Conservation (phyloP, 2,888 invertebrate genomes). For the Thalpophila matura region DNA sequence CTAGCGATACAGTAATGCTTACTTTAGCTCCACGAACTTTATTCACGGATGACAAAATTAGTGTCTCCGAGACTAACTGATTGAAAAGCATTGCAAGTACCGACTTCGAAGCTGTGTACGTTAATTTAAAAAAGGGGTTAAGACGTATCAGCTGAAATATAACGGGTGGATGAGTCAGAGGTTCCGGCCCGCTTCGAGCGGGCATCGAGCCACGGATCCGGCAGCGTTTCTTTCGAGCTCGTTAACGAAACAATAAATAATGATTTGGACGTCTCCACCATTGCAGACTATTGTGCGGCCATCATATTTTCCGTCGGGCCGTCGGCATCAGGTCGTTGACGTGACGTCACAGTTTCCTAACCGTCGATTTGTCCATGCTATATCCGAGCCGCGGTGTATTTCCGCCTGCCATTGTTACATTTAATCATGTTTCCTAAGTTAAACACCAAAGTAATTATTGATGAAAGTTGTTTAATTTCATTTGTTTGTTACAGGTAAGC, state of each 20-base stretch:
- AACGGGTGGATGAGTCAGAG: slow-evolving; percentile 70
- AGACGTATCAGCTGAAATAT: slow-evolving; percentile 68
- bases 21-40: slow-evolving; percentile 32
- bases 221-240: slow-evolving; percentile 81
- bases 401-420: slow-evolving; percentile 42
- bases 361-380: slow-evolving; percentile 71
- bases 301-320: slow-evolving; percentile 79
- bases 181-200: slow-evolving; percentile 64
- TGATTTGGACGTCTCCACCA: slow-evolving; percentile 83
- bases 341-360: slow-evolving; percentile 70
- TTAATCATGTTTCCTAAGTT: slow-evolving; percentile 33
- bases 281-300: slow-evolving; percentile 80
- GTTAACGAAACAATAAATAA: slow-evolving; percentile 89
- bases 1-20: slow-evolving; percentile 31
- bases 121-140: slow-evolving; percentile 61
- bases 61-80: slow-evolving; percentile 20
- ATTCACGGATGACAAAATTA: slow-evolving; percentile 52
- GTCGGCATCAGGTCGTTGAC: slow-evolving; percentile 71
- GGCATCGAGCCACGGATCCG: slow-evolving; percentile 75
- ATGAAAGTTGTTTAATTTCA: slow-evolving; percentile 23
- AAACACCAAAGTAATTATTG: slow-evolving; percentile 34
- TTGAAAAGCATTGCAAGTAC: slow-evolving; percentile 21
- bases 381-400: slow-evolving; percentile 65
- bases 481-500: slow-evolving; percentile 65
- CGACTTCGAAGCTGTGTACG: slow-evolving; percentile 20